Base-by-base conservation (phyloP, 2,888 invertebrate genomes). In the Tanypteryx hageni region DNA sequence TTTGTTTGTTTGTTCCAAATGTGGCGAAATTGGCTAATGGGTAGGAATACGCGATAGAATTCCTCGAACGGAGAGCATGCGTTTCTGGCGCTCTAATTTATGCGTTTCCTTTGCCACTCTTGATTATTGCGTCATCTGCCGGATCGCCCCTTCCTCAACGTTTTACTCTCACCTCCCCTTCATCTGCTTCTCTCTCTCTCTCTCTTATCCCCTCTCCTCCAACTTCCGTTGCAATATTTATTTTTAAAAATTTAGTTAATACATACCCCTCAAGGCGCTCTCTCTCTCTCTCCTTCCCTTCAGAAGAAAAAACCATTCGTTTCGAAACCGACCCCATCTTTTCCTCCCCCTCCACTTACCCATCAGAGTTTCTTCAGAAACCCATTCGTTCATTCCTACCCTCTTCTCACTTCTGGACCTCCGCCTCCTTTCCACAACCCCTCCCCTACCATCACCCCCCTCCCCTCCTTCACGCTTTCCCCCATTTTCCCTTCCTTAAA, bases 161-260 rank as follows among this genome's bases (percentile, higher is more conserved):
- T 61, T 64, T 14, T 44, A 11, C 81, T 27, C 16, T 82, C 82
- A 1, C 82, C 13, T 44, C 31, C 82, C 82, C 82, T 82, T 13
- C 27, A 82, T 44, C 82, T 82, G 7, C 82, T 31, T 31, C 27
- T 27, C 82, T 82, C 5, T 44, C n/a, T 76, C 27, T n/a, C 83
- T n/a, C 57, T 16, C 11, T 16, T 56, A 56, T 14, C 56, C 58
- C 10, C 22, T 22, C n/a, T 7, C 10, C 8, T 85, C 18, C 85
- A 82, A 13, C 82, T 44, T 13, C 14, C 59, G 4, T 58, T 59
- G n/a, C 85, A n/a, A 59, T 85, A 57, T 59, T 85, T 44, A 1
- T n/a, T 83, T 83, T 86, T 85, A 10, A 22, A 58, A 58, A 58
- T 85, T 85, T 27, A 85, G 85, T 85, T 27, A 59, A 85, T 58